Base-by-base conservation (phyloP, 2,113 vertebrate genomes). In the Leiothrix lutea region DNA sequence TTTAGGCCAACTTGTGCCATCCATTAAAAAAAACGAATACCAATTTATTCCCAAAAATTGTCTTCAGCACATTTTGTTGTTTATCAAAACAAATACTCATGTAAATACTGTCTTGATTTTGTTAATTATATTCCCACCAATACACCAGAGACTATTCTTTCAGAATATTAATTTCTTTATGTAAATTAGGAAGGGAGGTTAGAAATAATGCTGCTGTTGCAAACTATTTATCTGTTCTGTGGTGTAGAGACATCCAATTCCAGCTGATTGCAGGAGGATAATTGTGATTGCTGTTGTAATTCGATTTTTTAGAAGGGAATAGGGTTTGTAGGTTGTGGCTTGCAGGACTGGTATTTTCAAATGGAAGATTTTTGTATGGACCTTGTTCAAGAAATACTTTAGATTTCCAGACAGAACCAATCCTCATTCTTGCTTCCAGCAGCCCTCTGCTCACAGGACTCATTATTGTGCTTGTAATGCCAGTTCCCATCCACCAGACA, bases 21-120 rank as follows among this genome's bases (percentile, higher is more conserved):
- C 58, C 44, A 77, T 65, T 28, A 38, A 61, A 25, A 38, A 25
- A 88, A 80, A 93, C 25, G 88, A 90, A 86, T 62, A 71, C 21
- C 60, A 51, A 38, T 91, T 91, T 83, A 78, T 83, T 90, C 86
- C 47, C 84, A 38, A 90, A 88, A 36, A 88, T 86, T 66, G 35
- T 92, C 86, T 93, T 88, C 72, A 62, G 67, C 64, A 62, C 58
- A 80, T 86, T 92, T 92, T 44, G 45, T 77, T 95, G 82, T 92
- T 92, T 38, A 38, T 38, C 36, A 92, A 92, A 95, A 45, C 44
- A 45, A 45, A 45, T 45, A 21, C 44, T 45, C 36, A n/a, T 86
- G 74, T 83, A 94, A 97, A 83, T 83, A n/a, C 71, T 72, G 50
- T 66, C 75, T 95, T 88, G 58, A 84, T 93, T 93, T 83, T 80